Conservation (phyloP, 2,113 vertebrate genomes). For the Lethenteron camtschaticum region DNA sequence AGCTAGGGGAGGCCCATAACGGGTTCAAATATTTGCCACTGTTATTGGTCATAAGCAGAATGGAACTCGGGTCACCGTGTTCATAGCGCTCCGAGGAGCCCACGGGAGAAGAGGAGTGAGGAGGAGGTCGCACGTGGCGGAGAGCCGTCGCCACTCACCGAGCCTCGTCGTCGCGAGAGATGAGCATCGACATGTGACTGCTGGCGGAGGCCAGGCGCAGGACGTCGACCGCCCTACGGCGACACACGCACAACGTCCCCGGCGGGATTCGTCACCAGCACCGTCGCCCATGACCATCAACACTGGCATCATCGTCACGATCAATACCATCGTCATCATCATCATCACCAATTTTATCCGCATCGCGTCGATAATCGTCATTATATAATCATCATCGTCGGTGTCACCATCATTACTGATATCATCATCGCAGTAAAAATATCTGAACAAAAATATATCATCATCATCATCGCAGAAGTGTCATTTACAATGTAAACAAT, state of each 20-base stretch:
- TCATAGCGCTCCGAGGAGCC: neutral
- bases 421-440: too few species aligned
- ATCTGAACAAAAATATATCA: neutral
- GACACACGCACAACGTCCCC: conserved; percentile 7
- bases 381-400: neutral
- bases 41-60: neutral
- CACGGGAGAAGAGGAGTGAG: too few species aligned
- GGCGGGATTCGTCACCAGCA: neutral
- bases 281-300: neutral
- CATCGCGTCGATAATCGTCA: neutral
- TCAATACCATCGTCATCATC: neutral
- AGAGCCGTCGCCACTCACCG: conserved; percentile 24
- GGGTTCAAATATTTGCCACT: neutral
- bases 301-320: too few species aligned
- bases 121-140: too few species aligned
- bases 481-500: too few species aligned
- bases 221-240: conserved; percentile 46
- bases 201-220: conserved; percentile 40
- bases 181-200: conserved; percentile 47
- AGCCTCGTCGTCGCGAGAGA: conserved; percentile 44
- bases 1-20: neutral
- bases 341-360: neutral
- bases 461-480: too few species aligned
- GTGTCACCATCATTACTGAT: too few species aligned
- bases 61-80: too few species aligned